phyloP scores from a whole-genome alignment of 2,888 invertebrate species.

The Sinodicranocentrus sp. region DNA sequence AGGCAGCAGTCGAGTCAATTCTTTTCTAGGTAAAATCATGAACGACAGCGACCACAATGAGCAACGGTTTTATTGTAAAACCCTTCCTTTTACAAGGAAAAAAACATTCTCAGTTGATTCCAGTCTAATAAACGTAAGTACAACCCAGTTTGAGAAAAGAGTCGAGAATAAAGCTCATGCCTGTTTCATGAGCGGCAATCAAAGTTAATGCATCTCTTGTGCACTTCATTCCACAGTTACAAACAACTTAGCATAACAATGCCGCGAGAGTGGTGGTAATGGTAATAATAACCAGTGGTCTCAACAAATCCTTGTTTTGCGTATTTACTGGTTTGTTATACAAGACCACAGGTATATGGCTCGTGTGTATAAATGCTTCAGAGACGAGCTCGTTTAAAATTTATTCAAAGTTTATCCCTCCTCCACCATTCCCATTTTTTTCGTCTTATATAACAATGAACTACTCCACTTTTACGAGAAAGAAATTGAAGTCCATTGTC shows the following conservation, averaged over 20 bases:
- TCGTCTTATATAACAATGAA: slow-evolving; percentile 31
- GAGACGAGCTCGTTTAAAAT: neutral
- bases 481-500: slow-evolving; percentile 48
- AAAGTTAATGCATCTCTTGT: too few species aligned
- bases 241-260: too few species aligned
- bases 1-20: neutral
- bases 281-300: too few species aligned
- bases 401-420: too few species aligned
- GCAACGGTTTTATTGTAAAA: slow-evolving; percentile 20
- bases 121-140: slow-evolving; percentile 17
- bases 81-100: neutral
- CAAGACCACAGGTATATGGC: neutral
- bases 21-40: slow-evolving; percentile 12
- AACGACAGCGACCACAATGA: neutral
- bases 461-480: slow-evolving; percentile 40
- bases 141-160: neutral
- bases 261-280: too few species aligned
- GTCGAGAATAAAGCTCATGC: too few species aligned
- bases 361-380: neutral
- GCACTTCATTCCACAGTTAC: too few species aligned
- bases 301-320: neutral
- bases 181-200: too few species aligned
- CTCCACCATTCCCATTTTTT: slow-evolving; percentile 26
- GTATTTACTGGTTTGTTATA: neutral
- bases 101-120: slow-evolving; percentile 1